Base-by-base conservation (phyloP, 2,113 vertebrate species). In the Takifugu flavidus region DNA sequence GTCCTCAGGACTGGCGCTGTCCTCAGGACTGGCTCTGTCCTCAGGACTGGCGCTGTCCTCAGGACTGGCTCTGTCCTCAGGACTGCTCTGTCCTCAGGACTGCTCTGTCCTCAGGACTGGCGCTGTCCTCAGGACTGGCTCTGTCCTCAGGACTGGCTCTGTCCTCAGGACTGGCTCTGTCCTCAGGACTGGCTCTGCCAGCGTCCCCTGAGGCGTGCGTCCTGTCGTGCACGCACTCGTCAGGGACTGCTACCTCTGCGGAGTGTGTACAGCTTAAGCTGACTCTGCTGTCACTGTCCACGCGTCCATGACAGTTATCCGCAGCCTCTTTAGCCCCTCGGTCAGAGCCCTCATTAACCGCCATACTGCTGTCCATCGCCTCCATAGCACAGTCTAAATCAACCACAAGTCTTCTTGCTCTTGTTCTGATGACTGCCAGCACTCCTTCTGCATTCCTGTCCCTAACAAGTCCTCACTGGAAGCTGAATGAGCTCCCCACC, bases 401-500 rank as follows among this genome's bases (percentile, higher is more conserved):
- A 44, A 31, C 25, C 43, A 25, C 39, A 20, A 56, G 50, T 43
- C 51, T 25, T 61, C 45, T 55, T 74, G 63, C 66, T 57, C 52
- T 50, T 6, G 1, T 28, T 25, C 61, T 54, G 63, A 62, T 78
- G 68, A 74, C 26, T 50, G 65, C 49, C 59, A 78, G 61, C 69
- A 75, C 65, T 83, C 78, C 79, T 61, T 31, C 26, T 45, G 65
- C 74, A 87, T 86, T 88, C 83, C 80, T 82, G 65, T 42, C 59
- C 86, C 54, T 7, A 57, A 89, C 85, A 72, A 80, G 87, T 52
- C 75, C 66, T 81, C 68, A 82, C 85, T 82, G 75, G 78, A 85
- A 84, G 73, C 15, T 51, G 12, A 53, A 59, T 65, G 62, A 51
- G 39, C 58, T 67, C 71, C 65, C 45, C 67, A 42, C 74, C 56